Conservation (phyloP, 2,113 vertebrate genomes). For the Gnathochromis pfefferi region DNA sequence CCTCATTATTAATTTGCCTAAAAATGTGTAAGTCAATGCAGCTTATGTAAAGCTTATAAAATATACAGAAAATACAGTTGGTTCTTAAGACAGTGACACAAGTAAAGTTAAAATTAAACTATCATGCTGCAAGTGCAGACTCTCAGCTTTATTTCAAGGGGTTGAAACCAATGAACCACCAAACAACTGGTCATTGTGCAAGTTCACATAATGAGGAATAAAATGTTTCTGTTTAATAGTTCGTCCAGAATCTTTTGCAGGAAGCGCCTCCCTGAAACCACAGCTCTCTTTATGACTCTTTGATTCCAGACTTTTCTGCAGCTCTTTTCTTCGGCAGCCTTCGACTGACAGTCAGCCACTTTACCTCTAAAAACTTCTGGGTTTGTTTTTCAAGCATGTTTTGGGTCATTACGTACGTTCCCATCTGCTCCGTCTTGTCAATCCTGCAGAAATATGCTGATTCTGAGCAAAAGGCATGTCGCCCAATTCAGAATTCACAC, state of each 20-base stretch:
- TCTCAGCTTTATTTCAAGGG: background rate
- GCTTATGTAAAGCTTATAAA: background rate
- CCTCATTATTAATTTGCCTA: background rate
- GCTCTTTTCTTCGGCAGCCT: background rate
- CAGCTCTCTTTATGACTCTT: background rate
- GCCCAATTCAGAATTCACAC: background rate
- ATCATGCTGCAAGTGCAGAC: background rate
- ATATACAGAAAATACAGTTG: background rate
- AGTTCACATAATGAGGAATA: background rate
- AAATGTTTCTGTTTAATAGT: background rate
- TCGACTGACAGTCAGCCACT: background rate
- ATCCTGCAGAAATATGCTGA: background rate
- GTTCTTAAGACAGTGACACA: background rate
- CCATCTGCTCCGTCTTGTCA: background rate
- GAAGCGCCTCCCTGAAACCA: background rate
- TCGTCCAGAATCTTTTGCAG: background rate
- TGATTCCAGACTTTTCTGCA: background rate
- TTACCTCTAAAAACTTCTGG: background rate
- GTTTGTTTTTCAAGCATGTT: background rate
- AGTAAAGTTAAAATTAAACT: background rate
- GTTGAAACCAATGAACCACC: accelerated
- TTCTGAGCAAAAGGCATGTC: background rate
- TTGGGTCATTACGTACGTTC: background rate
- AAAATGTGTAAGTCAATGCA: background rate
- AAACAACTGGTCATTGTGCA: background rate